Conservation (phyloP, 2,113 vertebrate genomes). For the Myanophis thanlyinensis region DNA sequence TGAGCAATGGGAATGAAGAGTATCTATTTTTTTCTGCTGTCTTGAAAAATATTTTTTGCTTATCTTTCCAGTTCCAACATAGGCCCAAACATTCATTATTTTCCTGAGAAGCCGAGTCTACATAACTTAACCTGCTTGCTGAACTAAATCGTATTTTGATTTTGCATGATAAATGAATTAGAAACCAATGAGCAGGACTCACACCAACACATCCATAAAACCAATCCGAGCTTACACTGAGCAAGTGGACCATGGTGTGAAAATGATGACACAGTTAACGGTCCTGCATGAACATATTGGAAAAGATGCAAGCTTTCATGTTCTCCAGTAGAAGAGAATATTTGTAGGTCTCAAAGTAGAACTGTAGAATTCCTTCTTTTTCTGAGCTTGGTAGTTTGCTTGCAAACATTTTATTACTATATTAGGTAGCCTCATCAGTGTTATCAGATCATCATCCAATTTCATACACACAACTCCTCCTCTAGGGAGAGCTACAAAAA, state of each 20-base stretch:
- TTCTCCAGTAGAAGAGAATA: not conserved
- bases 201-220: not conserved
- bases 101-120: not conserved
- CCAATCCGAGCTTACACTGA: not conserved
- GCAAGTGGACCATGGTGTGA: not conserved
- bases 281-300: not conserved
- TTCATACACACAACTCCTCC: not conserved
- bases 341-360: not conserved
- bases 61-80: not conserved
- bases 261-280: not conserved
- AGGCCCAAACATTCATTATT: not conserved
- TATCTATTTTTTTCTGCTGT: not conserved
- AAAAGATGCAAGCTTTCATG: not conserved
- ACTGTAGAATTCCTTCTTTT: not conserved
- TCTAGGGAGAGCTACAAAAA: not conserved
- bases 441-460: not conserved
- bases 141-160: not conserved
- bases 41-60: not conserved
- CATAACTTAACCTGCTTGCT: not conserved
- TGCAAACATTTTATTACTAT: not conserved
- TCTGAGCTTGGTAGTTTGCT: not conserved
- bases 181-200: not conserved
- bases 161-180: not conserved
- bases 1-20: not conserved
- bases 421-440: not conserved